A percentile compares a stretch with the other conserved stretches of the same genome.
Conservation (phyloP, 2,888 invertebrate genomes). For the Amphimallon solstitiale region DNA sequence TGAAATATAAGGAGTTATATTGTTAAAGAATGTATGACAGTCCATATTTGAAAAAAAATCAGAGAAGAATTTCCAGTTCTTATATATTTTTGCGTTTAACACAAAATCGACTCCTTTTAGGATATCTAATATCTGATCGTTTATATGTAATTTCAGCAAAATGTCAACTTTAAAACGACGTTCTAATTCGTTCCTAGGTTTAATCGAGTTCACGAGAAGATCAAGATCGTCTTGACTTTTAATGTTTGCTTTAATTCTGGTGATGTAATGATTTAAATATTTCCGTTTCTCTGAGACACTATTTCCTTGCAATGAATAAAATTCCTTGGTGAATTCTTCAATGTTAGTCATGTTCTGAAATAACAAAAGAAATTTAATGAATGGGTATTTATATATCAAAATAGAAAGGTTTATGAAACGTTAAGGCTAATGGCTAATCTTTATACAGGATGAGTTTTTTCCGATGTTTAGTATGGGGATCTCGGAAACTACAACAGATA, state of each 20-base stretch:
- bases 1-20: slow-evolving; percentile 36
- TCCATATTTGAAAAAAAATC: slow-evolving; percentile 11
- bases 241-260: not conserved
- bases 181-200: slow-evolving; percentile 29
- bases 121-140: slow-evolving; percentile 18
- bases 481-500: too few species aligned
- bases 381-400: too few species aligned
- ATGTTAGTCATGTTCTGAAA: not conserved
- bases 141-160: slow-evolving; percentile 23
- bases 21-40: slow-evolving; percentile 14
- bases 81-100: slow-evolving; percentile 13
- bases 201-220: not conserved
- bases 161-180: slow-evolving; percentile 35
- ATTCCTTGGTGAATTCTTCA: not conserved
- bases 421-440: too few species aligned
- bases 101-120: slow-evolving; percentile 31
- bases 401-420: too few species aligned
- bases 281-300: not conserved
- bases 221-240: not conserved
- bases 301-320: not conserved
- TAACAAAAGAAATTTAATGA: too few species aligned
- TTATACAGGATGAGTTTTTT: too few species aligned
- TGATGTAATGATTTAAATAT: not conserved
- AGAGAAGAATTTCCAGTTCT: slow-evolving; percentile 14
- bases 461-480: too few species aligned